Base-by-base conservation (phyloP, 2,797 vertebrate genomes). In the Pterois miles region DNA sequence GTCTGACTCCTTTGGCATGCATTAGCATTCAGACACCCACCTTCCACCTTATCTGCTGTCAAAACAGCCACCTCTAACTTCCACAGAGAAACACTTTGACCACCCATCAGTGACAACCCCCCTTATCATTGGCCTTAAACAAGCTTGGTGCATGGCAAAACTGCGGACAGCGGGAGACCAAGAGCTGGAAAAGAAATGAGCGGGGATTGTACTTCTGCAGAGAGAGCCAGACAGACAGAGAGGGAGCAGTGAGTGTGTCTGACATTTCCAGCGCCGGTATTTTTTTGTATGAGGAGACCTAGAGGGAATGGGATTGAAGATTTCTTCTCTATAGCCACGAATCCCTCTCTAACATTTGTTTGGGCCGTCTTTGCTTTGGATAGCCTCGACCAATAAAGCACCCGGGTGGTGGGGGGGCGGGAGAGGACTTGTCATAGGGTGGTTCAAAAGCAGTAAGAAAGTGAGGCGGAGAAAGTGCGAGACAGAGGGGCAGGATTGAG, bases 11-110 rank as follows among this genome's bases (percentile, higher is more conserved):
- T 59, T 64, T 78, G 81, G 65, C 63, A 71, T 14, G 71, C 82
- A 91, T 91, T 89, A 89, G 76, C 73, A 92, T 92, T 86, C 87
- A 70, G 29, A 85, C 71, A 79, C 67, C 73, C 63, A 84, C 87
- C 90, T 81, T 71, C 71, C 83, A 81, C 86, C 84, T 86, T 85
- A 88, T 91, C 91, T 89, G 68, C 83, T 88, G 90, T 91, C 91
- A 91, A 79, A 88, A 78, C 86, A 85, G 71, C 71, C 84, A 86
- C 85, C 85, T 86, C 78, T 56, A 76, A 80, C 88, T 88, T 88
- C 74, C 84, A 78, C 78, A 64, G 77, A 86, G 78, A 82, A 86
- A 83, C 84, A 74, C 82, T 87, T 79, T 89, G 89, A 87, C 89
- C 86, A 82, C 78, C 83, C 82, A 82, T 89, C 87, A 89, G 65